Evolutionary conservation across 2,113 vertebrate genomes (phyloP).

Genomic region (Pitta sordida): DNA sequence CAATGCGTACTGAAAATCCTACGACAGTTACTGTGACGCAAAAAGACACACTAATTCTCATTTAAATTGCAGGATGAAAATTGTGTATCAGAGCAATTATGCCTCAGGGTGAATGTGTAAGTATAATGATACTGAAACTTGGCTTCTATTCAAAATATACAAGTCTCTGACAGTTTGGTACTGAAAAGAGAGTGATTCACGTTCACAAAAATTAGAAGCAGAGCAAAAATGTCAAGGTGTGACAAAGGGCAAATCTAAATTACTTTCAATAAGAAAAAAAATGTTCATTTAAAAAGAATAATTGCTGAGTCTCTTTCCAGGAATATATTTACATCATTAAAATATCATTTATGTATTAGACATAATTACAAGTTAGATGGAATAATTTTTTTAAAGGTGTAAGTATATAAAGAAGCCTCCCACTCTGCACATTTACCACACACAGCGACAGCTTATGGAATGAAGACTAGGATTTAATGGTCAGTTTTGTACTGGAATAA

Average conservation of each 20-base stretch:
- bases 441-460: neutral
- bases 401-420: neutral
- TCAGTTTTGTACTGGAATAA: constrained; percentile 15
- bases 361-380: neutral
- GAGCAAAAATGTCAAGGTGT: constrained; percentile 44
- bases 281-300: neutral
- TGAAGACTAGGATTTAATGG: neutral
- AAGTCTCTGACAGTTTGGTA: constrained; percentile 29
- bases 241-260: constrained; percentile 24
- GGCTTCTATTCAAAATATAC: constrained; percentile 47
- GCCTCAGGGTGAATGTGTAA: constrained; percentile 57
- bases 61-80: constrained; percentile 55
- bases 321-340: neutral
- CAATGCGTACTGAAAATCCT: constrained; percentile 21
- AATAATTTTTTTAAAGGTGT: neutral
- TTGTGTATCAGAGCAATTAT: constrained; percentile 54
- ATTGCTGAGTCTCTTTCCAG: neutral
- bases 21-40: constrained; percentile 34
- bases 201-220: neutral
- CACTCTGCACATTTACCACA: neutral
- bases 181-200: constrained; percentile 27
- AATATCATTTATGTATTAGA: neutral
- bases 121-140: constrained; percentile 47
- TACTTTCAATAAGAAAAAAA: neutral
- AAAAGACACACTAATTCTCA: neutral